Percentiles rank a stretch among this genome's conserved stretches.
Evolutionary conservation across 2,888 invertebrate species (phyloP).

Genomic region (Omphaloscelis lunosa): DNA sequence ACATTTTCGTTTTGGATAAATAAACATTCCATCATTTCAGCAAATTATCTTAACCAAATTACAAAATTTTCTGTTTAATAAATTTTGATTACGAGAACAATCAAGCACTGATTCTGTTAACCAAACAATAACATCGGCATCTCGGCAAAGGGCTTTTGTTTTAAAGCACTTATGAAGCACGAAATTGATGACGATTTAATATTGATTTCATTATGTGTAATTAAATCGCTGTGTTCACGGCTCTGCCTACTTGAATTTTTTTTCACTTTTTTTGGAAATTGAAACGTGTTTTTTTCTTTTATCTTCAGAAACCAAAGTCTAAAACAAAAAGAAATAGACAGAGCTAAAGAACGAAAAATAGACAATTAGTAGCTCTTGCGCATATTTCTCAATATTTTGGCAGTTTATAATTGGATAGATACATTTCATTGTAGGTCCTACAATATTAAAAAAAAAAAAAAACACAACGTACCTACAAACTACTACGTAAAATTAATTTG

Average conservation of each 20-base stretch:
- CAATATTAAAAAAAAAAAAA: neutral
- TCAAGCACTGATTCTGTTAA: slow-evolving; percentile 20
- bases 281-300: neutral
- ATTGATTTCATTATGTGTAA: slow-evolving; percentile 13
- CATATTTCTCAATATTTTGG: neutral
- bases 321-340: neutral
- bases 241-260: neutral
- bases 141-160: slow-evolving; percentile 20
- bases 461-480: neutral
- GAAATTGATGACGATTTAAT: slow-evolving; percentile 36
- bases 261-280: neutral
- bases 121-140: slow-evolving; percentile 12
- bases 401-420: too few relatives aligned
- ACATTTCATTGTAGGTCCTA: neutral
- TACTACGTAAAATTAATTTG: slow-evolving; percentile 13
- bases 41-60: slow-evolving; percentile 13
- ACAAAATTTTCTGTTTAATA: slow-evolving; percentile 32
- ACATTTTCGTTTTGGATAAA: neutral
- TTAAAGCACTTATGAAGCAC: slow-evolving; percentile 27
- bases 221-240: neutral
- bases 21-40: neutral
- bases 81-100: slow-evolving; percentile 31
- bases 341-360: neutral
- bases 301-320: neutral
- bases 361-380: too few relatives aligned